Evolutionary conservation across 2,113 vertebrate genomes (phyloP).

Genomic region (Platycercus adscitus): DNA sequence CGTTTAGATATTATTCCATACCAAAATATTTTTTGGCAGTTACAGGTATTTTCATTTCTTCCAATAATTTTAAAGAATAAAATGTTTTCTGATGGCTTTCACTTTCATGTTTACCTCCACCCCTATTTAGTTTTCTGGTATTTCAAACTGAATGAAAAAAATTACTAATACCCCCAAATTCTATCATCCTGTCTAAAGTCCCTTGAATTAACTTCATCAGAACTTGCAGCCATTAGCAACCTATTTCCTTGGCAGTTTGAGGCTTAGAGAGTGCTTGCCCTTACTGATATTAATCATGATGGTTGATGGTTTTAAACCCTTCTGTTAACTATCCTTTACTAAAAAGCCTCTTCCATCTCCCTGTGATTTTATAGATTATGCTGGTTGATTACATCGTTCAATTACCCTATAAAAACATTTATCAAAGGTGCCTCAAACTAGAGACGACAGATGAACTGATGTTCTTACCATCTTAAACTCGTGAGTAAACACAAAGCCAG

Average conservation of each 20-base stretch:
- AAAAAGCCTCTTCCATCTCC: not conserved
- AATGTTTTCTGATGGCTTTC: not conserved
- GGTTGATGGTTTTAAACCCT: not conserved
- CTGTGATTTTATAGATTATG: not conserved
- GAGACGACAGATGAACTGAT: not conserved
- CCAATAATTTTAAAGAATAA: not conserved
- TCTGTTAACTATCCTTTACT: not conserved
- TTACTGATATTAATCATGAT: not conserved
- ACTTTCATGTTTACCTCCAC: not conserved
- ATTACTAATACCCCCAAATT: not conserved
- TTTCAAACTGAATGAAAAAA: not conserved
- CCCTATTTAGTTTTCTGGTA: not conserved
- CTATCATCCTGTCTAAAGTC: not conserved
- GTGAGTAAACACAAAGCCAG: not conserved
- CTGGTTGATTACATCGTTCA: not conserved
- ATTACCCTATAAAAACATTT: not conserved
- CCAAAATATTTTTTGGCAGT: accelerated
- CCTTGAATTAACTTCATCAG: not conserved
- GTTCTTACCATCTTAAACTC: not conserved
- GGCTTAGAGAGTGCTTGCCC: not conserved
- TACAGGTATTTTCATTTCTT: not conserved
- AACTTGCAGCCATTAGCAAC: not conserved
- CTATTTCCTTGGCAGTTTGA: not conserved
- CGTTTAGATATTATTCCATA: not conserved
- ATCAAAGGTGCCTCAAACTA: not conserved